These are phyloP conservation scores for Eupithecia subumbrata DNA, from an alignment of 2,888 invertebrate genomes.

Conservation along the genomic window DNA sequence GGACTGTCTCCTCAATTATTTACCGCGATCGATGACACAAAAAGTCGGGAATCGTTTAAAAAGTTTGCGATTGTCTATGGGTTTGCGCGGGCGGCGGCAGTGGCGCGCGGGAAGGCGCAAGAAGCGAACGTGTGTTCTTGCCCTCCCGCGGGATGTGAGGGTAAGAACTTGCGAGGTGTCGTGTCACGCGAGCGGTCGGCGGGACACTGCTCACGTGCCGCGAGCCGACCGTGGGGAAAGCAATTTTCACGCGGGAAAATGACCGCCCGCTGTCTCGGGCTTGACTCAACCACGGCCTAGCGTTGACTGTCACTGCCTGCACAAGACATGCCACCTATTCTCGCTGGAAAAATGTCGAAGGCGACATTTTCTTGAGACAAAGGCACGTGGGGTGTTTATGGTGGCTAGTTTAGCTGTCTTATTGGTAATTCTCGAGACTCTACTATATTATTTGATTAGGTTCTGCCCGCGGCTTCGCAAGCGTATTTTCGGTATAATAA, in stretches of 20 bases:
- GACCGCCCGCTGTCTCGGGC: constrained; percentile 74
- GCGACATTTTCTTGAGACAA: not conserved
- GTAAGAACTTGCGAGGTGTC: constrained; percentile 47
- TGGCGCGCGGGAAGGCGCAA: constrained; percentile 70
- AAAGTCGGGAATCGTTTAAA: constrained; percentile 45
- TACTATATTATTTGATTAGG: not conserved
- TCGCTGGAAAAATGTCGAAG: constrained; percentile 5
- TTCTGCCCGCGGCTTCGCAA: no score
- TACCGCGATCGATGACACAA: constrained; percentile 69
- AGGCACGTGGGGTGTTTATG: not conserved
- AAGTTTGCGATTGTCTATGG: constrained; percentile 64
- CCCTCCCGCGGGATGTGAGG: constrained; percentile 53
- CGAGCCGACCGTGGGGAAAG: constrained; percentile 77
- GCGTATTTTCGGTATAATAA: no score
- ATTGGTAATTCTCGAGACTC: not conserved
- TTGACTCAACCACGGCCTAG: constrained; percentile 64
- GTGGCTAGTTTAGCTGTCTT: not conserved
- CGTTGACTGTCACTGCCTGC: constrained; percentile 65
- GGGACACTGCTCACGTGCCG: constrained; percentile 81
- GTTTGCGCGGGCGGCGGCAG: constrained; percentile 60
- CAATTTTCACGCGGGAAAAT: constrained; percentile 82
- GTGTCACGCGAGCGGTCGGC: constrained; percentile 81
- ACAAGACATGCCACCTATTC: constrained; percentile 13
- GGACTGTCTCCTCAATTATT: constrained; percentile 67
- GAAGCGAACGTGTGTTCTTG: constrained; percentile 58